phyloP scores from a whole-genome alignment of 2,888 invertebrate genomes.

The Drosophila birchii region DNA sequence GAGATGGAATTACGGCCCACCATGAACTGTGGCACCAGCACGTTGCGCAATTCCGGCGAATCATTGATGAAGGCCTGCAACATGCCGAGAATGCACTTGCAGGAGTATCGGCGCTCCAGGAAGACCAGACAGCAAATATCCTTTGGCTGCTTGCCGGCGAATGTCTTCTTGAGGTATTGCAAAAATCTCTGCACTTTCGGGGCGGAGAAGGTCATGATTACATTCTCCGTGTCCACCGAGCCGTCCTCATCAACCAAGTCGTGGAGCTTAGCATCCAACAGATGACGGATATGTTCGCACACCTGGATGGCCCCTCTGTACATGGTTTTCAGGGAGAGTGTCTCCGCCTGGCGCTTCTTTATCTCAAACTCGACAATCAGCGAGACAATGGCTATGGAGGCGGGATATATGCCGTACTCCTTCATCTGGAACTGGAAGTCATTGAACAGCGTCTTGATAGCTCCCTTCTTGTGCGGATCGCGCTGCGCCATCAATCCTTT shows the following conservation, averaged over 20 bases:
- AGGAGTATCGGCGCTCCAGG: conserved; percentile 87
- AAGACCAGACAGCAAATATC: conserved; percentile 83
- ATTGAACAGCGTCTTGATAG: conserved; percentile 85
- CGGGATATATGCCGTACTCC: conserved; percentile 87
- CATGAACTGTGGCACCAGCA: conserved; percentile 88
- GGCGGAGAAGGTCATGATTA: conserved; percentile 87
- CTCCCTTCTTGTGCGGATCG: conserved; percentile 84
- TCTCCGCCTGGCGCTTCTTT: conserved; percentile 86
- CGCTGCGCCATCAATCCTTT: conserved; percentile 56
- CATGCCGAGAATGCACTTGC: conserved; percentile 90
- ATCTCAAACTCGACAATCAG: conserved; percentile 88
- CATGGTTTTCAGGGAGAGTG: conserved; percentile 80
- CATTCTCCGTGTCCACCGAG: conserved; percentile 53
- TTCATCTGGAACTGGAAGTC: conserved; percentile 86
- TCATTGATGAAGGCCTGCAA: conserved; percentile 86
- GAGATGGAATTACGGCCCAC: conserved; percentile 86
- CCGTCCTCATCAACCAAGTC: conserved; percentile 78
- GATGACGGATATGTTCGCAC: conserved; percentile 85
- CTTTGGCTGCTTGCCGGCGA: conserved; percentile 81
- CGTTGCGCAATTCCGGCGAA: conserved; percentile 85
- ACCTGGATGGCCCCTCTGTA: conserved; percentile 68
- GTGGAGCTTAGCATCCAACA: conserved; percentile 86
- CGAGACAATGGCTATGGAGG: conserved; percentile 86
- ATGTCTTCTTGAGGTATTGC: conserved; percentile 87
- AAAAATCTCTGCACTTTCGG: conserved; percentile 88